Evolutionary conservation across 2,113 vertebrate species (phyloP).

Genomic region (Amazona guildingii): DNA sequence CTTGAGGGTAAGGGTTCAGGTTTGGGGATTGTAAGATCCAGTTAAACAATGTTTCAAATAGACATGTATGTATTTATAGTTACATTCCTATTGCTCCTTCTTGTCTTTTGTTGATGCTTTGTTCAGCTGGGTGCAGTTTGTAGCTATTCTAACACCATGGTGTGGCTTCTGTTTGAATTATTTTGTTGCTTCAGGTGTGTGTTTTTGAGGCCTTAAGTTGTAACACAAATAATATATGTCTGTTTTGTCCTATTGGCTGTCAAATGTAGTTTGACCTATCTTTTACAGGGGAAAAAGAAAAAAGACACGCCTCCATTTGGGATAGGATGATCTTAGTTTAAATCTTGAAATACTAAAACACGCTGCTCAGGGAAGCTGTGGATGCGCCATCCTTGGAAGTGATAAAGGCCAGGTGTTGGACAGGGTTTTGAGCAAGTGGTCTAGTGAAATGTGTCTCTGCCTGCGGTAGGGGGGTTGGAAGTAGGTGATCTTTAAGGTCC

Average conservation of each 20-base stretch:
- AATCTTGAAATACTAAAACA: background rate
- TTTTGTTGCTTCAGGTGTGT: background rate
- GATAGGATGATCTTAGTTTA: background rate
- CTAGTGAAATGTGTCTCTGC: background rate
- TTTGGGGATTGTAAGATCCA: background rate
- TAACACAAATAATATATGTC: background rate
- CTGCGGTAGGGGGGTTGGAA: rapidly evolving
- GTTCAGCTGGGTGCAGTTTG: background rate
- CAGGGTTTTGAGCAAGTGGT: background rate
- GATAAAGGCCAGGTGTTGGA: background rate
- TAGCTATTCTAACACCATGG: background rate
- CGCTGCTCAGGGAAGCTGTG: background rate
- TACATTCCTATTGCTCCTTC: background rate
- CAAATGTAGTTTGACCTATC: background rate
- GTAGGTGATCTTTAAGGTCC: background rate
- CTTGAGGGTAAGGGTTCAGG: background rate
- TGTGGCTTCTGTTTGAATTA: background rate
- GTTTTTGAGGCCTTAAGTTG: background rate
- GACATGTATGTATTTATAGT: background rate
- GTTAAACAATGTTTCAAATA: background rate
- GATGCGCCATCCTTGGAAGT: background rate
- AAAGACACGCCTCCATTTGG: background rate
- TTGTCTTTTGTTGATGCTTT: background rate
- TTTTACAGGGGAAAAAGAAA: background rate
- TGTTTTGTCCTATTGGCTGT: background rate